Base-by-base conservation (phyloP, 1,140 invertebrate species). In the Cephus cinctus region DNA sequence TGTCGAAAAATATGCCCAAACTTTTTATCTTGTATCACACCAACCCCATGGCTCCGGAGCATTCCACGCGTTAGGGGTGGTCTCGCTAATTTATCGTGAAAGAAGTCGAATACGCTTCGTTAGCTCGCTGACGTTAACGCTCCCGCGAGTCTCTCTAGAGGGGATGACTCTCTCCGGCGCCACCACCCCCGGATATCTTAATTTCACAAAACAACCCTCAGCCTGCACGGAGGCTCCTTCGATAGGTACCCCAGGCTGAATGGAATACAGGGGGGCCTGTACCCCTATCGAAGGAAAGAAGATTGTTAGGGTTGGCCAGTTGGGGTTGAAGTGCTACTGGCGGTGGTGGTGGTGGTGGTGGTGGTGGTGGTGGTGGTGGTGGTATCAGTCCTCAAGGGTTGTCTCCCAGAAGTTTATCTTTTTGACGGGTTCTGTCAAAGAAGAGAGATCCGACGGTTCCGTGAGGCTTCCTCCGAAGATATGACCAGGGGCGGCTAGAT, bases 341-440 rank as follows among this genome's bases (percentile, higher is more conserved):
- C n/a, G 38, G 41, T 54, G 30, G 30, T 31, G n/a, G 30, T 14
- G 30, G 14, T 32, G 30, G 30, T n/a, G n/a, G n/a, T 38, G 41
- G 31, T 48, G 52, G 42, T 23, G 6, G 18, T n/a, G 38, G 41
- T 54, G 30, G 30, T 31, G n/a, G 30, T 14, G 30, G 14, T 32
- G 30, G 30, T n/a, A 6, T 50, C 47, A 35, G 44, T 51, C 46
- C 52, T 56, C 39, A 47, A 47, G 49, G 41, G 43, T 15, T 32
- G 19, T 45, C 38, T 20, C 18, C 19, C 22, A 15, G 21, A 57
- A 63, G 69, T 71, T 75, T 75, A 74, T 75, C 71, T 67, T 42
- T n/a, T 59, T 55, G 59, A 63, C 62, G 65, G 59, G 62, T 59
- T 63, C 68, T 67, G 69, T 70, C 70, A 73, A 69, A 72, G 65